Conservation (phyloP, 2,888 invertebrate genomes). For the Prostheceraeus crozeri region DNA sequence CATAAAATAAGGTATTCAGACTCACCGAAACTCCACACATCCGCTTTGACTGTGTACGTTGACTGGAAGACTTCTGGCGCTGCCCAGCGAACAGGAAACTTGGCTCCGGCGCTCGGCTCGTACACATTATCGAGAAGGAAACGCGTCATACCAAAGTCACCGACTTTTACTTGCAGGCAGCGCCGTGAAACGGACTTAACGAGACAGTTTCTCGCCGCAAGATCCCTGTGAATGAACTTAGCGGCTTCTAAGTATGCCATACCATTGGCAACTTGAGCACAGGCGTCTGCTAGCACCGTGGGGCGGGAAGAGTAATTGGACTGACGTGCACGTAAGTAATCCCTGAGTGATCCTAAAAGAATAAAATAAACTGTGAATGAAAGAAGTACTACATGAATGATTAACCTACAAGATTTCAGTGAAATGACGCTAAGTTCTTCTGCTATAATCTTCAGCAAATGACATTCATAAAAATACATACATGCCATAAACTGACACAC, state of each 20-base stretch:
- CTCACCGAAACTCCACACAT: constrained; percentile 89
- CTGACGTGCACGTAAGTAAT: constrained; percentile 45
- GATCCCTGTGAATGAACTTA: constrained; percentile 84
- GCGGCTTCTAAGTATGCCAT: constrained; percentile 87
- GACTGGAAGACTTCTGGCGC: constrained; percentile 91
- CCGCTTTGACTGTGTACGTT: constrained; percentile 87
- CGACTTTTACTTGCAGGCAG: constrained; percentile 70
- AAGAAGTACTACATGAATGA: no score
- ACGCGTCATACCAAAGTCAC: constrained; percentile 85
- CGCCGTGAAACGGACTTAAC: constrained; percentile 51
- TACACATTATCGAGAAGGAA: constrained; percentile 93
- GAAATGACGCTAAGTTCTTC: no score
- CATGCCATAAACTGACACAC: no score
- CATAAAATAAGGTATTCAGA: no score
- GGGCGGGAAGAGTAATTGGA: constrained; percentile 30
- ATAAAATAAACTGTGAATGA: no score
- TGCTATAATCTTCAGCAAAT: no score
- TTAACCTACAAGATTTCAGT: no score
- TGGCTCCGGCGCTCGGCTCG: constrained; percentile 87
- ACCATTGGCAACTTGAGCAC: constrained; percentile 73
- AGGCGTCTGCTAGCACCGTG: constrained; percentile 34
- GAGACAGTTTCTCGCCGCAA: constrained; percentile 83
- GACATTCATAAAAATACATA: no score
- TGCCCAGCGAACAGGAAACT: constrained; percentile 96
- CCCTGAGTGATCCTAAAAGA: constrained; percentile 43